A percentile compares a stretch with the other conserved stretches of the same genome.
phyloP scores from a whole-genome alignment of 92 coral and sea anemone species.

The Palythoa grandiflora region DNA sequence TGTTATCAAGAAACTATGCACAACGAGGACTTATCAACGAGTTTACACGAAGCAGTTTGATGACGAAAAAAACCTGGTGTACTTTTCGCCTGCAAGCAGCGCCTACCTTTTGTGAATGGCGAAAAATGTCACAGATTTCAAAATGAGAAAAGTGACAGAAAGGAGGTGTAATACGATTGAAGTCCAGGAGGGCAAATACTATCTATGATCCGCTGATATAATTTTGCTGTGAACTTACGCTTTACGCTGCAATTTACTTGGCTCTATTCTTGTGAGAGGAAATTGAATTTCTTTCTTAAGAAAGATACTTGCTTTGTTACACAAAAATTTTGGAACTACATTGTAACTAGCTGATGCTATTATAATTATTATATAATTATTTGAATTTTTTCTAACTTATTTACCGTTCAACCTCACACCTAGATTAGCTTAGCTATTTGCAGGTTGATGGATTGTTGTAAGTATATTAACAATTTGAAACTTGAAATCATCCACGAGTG shows the following conservation, averaged over 20 bases:
- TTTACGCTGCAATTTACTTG: background rate
- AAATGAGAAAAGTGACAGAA: background rate
- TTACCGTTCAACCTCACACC: no score
- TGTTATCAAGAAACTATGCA: slow-evolving; percentile 34
- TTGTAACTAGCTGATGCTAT: no score
- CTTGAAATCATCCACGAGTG: no score
- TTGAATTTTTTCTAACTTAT: no score
- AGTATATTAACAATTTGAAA: no score
- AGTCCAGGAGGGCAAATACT: background rate
- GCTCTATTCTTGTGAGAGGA: background rate
- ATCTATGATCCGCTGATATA: background rate
- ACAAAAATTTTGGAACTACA: no score
- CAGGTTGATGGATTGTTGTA: no score
- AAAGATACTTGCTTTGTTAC: no score
- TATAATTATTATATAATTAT: no score
- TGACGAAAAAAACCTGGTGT: slow-evolving; percentile 13
- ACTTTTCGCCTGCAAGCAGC: slow-evolving; percentile 24
- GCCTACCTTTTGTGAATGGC: slow-evolving; percentile 20
- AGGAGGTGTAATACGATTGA: background rate
- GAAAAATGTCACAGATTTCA: background rate
- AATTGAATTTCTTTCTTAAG: background rate
- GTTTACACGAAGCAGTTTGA: slow-evolving; percentile 39
- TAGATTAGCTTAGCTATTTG: no score
- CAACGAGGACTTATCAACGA: slow-evolving; percentile 41
- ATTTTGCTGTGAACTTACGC: background rate